Percentiles rank a stretch among this genome's conserved stretches.
Conservation (phyloP, 2,888 invertebrate species). For the Lochmaea capreae region DNA sequence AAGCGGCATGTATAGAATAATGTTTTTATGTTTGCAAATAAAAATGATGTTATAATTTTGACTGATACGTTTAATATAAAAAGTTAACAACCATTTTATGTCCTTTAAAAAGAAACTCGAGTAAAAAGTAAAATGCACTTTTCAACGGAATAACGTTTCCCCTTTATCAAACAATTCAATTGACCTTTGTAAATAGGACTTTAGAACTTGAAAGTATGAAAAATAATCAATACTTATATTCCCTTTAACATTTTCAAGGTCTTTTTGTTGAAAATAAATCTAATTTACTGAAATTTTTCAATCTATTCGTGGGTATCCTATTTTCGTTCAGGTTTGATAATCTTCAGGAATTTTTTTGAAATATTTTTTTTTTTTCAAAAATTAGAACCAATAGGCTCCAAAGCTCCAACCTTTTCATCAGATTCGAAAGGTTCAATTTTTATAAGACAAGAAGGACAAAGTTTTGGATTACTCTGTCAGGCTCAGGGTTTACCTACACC, state of each 20-base stretch:
- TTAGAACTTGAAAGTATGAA: no score
- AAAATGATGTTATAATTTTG: no score
- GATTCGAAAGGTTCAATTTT: slow-evolving; percentile 66
- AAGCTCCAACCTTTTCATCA: slow-evolving; percentile 66
- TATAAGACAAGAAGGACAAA: slow-evolving; percentile 63
- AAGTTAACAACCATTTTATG: no score
- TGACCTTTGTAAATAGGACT: no score
- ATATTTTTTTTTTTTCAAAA: not conserved
- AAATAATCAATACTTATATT: not conserved
- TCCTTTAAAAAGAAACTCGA: no score
- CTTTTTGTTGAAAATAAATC: not conserved
- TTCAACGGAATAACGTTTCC: no score
- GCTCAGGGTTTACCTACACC: slow-evolving; percentile 80
- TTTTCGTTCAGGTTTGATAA: not conserved
- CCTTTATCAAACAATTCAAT: no score
- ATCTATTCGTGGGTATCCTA: not conserved
- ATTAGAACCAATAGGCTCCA: slow-evolving; percentile 69
- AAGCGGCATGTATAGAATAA: no score
- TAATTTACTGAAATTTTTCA: no score
- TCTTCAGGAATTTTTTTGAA: not conserved
- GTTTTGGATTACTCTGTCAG: slow-evolving; percentile 69
- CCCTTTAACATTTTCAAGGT: not conserved
- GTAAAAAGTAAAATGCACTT: no score
- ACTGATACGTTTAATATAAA: no score
- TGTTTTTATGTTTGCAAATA: no score